Conservation (phyloP, 2,888 invertebrate species). For the Electrophaes corylata region DNA sequence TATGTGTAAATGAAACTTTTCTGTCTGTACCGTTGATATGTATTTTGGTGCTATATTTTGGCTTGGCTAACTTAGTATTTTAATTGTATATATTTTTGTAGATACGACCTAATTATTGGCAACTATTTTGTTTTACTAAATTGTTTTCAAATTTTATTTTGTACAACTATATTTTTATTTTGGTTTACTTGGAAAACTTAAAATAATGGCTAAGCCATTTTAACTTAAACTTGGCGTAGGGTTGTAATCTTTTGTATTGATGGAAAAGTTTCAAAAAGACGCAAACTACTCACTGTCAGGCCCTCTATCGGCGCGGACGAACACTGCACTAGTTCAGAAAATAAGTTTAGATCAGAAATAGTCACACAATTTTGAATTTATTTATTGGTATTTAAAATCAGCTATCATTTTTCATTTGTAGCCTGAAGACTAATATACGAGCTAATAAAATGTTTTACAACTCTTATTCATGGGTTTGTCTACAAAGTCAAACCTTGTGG, state of each 20-base stretch:
- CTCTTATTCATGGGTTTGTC: too few species aligned
- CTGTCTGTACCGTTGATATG: constrained; percentile 73
- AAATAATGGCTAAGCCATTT: constrained; percentile 67
- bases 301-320: neutral
- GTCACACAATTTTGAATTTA: neutral
- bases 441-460: neutral
- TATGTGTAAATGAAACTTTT: constrained; percentile 70
- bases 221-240: constrained; percentile 68
- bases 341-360: constrained; percentile 27
- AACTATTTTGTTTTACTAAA: constrained; percentile 62
- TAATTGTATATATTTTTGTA: constrained; percentile 71
- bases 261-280: constrained; percentile 75
- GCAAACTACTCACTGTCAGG: constrained; percentile 67
- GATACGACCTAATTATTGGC: constrained; percentile 69
- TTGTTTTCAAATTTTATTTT: constrained; percentile 41
- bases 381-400: neutral
- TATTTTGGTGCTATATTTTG: constrained; percentile 82
- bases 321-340: neutral
- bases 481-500: neutral
- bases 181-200: constrained; percentile 43
- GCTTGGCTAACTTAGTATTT: constrained; percentile 80
- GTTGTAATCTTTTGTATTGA: constrained; percentile 65
- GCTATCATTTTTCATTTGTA: neutral
- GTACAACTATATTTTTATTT: constrained; percentile 39
- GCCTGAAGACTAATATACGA: neutral